A percentile compares a stretch with the other conserved stretches of the same genome.
Evolutionary conservation across 2,113 vertebrate species (phyloP).

Genomic region (Delphinapterus leucas): DNA sequence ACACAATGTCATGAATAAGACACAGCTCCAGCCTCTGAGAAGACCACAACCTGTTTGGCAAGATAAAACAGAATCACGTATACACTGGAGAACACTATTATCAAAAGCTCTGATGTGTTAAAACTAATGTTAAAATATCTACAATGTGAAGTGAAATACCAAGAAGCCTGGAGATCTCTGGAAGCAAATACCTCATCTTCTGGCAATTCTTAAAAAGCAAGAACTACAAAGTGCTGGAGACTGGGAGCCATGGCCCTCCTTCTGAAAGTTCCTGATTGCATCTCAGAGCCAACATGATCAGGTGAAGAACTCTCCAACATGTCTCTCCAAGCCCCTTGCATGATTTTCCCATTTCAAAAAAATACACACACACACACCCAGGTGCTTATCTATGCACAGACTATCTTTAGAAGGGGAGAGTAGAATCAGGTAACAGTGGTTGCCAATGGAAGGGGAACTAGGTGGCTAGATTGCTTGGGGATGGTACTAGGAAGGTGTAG

Average conservation of each 20-base stretch:
- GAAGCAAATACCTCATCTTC: slow-evolving; percentile 41
- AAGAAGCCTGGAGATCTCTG: neutral
- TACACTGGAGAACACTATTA: slow-evolving; percentile 17
- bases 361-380: fast-evolving
- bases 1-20: slow-evolving; percentile 18
- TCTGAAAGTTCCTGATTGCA: neutral
- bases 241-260: neutral
- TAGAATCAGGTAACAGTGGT: neutral
- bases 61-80: slow-evolving; percentile 22
- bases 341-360: neutral
- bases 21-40: neutral
- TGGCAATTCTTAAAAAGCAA: slow-evolving; percentile 36
- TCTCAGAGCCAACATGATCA: neutral
- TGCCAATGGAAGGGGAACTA: neutral
- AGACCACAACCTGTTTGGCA: neutral
- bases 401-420: neutral
- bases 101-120: slow-evolving; percentile 35
- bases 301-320: neutral
- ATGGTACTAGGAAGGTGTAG: neutral
- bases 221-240: neutral
- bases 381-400: neutral
- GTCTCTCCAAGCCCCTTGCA: neutral
- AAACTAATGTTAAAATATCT: slow-evolving; percentile 48
- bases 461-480: neutral
- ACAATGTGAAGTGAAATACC: neutral